Conservation (phyloP, 1,140 invertebrate species). For the Campoletis sonorensis region DNA sequence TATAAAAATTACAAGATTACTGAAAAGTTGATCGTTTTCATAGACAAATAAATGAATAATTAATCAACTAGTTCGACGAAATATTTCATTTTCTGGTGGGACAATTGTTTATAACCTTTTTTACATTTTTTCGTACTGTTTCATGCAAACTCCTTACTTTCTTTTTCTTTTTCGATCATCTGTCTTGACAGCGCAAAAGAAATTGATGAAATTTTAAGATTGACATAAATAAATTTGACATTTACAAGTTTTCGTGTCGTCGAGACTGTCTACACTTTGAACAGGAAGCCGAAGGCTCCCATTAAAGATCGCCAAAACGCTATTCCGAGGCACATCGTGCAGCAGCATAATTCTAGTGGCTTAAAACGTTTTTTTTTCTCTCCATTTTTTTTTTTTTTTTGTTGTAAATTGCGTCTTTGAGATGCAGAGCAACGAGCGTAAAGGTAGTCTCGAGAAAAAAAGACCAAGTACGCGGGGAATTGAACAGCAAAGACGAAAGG, state of each 20-base stretch:
- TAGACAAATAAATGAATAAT: too few relatives aligned
- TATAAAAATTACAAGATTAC: too few relatives aligned
- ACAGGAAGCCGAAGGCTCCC: too few relatives aligned
- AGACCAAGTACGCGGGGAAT: constrained; percentile 20
- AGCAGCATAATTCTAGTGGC: constrained; percentile 66
- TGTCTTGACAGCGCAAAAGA: too few relatives aligned
- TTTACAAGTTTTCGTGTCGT: too few relatives aligned
- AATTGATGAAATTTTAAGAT: background rate
- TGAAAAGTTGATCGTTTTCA: too few relatives aligned
- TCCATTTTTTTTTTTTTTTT: constrained; percentile 60
- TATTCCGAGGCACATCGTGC: constrained; percentile 59
- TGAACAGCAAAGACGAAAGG: constrained; percentile 36
- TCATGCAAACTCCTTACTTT: too few relatives aligned
- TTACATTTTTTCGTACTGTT: too few relatives aligned
- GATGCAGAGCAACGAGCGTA: constrained; percentile 69
- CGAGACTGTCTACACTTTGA: background rate
- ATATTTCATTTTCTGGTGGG: too few relatives aligned
- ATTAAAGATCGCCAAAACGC: constrained; percentile 5
- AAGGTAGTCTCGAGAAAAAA: constrained; percentile 54
- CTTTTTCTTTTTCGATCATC: too few relatives aligned
- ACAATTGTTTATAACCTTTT: too few relatives aligned
- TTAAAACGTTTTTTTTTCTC: constrained; percentile 68
- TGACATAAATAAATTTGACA: background rate
- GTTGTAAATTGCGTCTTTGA: constrained; percentile 75
- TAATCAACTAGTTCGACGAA: too few relatives aligned